Evolutionary conservation across 2,113 vertebrate species (phyloP).

Genomic region (Lates calcarifer): DNA sequence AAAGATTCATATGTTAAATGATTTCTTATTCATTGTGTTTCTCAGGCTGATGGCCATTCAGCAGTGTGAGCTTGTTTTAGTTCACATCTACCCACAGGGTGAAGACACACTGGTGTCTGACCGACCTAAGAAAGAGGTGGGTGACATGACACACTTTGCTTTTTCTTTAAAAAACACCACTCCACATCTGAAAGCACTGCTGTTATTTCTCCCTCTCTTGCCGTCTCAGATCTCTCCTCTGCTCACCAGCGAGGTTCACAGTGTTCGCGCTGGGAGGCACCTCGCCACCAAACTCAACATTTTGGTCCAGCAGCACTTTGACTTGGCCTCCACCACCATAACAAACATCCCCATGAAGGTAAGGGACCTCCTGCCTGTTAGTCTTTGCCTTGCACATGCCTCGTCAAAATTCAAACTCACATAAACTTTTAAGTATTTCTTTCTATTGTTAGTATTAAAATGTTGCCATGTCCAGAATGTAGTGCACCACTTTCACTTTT

Average conservation of each 20-base stretch:
- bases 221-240: constrained; percentile 70
- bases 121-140: constrained; percentile 94
- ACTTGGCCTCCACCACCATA: constrained; percentile 98
- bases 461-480: constrained; percentile 19
- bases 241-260: constrained; percentile 94
- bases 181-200: neutral
- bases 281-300: constrained; percentile 95
- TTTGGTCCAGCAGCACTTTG: constrained; percentile 98
- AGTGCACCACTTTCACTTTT: constrained; percentile 14
- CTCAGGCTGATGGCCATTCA: constrained; percentile 97
- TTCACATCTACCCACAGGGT: constrained; percentile 96
- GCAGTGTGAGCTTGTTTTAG: constrained; percentile 96
- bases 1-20: neutral
- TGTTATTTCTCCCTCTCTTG: neutral
- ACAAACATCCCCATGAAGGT: constrained; percentile 99
- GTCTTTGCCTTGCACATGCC: constrained; percentile 26
- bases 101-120: constrained; percentile 97
- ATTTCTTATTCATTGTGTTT: constrained; percentile 17
- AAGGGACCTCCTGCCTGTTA: constrained; percentile 38
- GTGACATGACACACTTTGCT: constrained; percentile 5
- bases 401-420: constrained; percentile 14
- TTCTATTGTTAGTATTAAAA: constrained; percentile 11
- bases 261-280: constrained; percentile 95
- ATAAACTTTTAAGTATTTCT: constrained; percentile 2
- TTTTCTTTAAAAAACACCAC: no score